Evolutionary conservation across 2,797 vertebrate species (phyloP).

Genomic region (Cyprinodon diabolis): DNA sequence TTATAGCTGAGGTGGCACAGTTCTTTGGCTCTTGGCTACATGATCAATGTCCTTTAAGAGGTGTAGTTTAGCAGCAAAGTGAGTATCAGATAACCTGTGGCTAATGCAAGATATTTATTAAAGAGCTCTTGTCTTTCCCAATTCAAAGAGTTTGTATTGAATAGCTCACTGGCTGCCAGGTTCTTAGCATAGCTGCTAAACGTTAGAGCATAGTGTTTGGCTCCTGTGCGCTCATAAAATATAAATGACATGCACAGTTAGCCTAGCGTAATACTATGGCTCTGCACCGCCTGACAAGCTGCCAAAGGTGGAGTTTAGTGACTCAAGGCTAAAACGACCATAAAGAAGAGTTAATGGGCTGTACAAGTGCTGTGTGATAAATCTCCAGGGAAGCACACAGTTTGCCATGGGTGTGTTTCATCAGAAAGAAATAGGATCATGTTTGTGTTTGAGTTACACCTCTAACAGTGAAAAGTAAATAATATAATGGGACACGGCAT

Average conservation of each 20-base stretch:
- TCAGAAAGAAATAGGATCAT: slow-evolving; percentile 39
- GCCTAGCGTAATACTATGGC: slow-evolving; percentile 49
- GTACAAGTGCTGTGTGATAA: slow-evolving; percentile 72
- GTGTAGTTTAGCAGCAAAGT: slow-evolving; percentile 64
- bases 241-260: slow-evolving; percentile 65
- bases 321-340: slow-evolving; percentile 77
- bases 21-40: slow-evolving; percentile 32
- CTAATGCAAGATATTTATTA: slow-evolving; percentile 36
- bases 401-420: slow-evolving; percentile 61
- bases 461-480: slow-evolving; percentile 6
- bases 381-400: slow-evolving; percentile 71
- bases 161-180: slow-evolving; percentile 37
- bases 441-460: slow-evolving; percentile 17
- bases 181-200: slow-evolving; percentile 58
- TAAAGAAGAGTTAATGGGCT: slow-evolving; percentile 80
- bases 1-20: slow-evolving; percentile 33
- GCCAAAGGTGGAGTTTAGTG: slow-evolving; percentile 68
- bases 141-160: slow-evolving; percentile 23
- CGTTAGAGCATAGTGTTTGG: slow-evolving; percentile 61
- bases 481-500: background rate
- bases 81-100: slow-evolving; percentile 62
- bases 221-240: slow-evolving; percentile 65
- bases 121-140: slow-evolving; percentile 30
- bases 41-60: slow-evolving; percentile 59
- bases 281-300: slow-evolving; percentile 54